Conservation (phyloP, 2,113 vertebrate species). For the Dissostichus mawsoni region DNA sequence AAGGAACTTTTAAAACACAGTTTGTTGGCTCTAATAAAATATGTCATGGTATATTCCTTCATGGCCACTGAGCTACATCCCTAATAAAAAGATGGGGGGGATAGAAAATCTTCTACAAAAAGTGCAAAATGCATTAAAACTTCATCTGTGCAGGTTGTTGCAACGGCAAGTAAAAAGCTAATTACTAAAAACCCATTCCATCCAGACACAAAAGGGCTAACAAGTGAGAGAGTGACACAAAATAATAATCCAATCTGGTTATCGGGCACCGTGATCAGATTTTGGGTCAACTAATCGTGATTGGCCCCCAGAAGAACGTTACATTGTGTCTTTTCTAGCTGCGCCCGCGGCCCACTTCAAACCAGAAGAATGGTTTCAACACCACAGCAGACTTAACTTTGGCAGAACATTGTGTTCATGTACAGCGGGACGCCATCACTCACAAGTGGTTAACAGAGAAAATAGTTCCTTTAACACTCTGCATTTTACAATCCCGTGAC, state of each 20-base stretch:
- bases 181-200: not conserved
- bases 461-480: constrained; percentile 1
- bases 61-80: not conserved
- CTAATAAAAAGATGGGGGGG: not conserved
- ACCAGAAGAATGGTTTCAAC: not conserved
- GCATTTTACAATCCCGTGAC: constrained; percentile 38
- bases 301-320: not conserved
- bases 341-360: no score
- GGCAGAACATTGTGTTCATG: not conserved
- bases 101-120: no score
- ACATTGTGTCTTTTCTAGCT: not conserved
- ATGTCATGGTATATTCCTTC: not conserved
- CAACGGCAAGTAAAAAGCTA: not conserved
- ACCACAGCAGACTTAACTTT: not conserved
- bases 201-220: not conserved
- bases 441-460: constrained; percentile 15
- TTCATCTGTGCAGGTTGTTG: not conserved
- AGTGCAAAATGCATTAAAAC: not conserved
- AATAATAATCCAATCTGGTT: not conserved
- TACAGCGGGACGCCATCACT: constrained; percentile 16
- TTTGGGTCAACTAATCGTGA: not conserved
- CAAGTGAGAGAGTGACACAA: not conserved
- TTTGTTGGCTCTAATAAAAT: no score
- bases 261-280: not conserved
- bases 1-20: not conserved